phyloP scores from a whole-genome alignment of 2,113 vertebrate species.

The Oreotrochilus melanogaster region DNA sequence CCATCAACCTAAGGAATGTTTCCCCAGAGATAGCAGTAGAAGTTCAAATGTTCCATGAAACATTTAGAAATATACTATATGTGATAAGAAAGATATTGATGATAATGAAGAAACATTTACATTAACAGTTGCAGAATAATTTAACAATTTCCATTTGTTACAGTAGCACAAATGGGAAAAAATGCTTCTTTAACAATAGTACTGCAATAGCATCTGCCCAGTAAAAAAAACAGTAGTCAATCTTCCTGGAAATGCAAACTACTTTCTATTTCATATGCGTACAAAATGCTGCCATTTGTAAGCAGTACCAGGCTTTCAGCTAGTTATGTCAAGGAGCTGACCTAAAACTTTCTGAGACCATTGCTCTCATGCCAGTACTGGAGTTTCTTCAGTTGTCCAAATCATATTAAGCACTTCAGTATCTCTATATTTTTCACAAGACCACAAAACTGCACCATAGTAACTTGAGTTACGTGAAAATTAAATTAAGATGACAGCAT shows the following conservation, averaged over 20 bases:
- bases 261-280: background rate
- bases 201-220: background rate
- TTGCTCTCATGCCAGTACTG: background rate
- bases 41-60: background rate
- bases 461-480: background rate
- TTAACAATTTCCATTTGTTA: slow-evolving; percentile 1
- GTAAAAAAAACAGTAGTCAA: background rate
- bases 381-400: background rate
- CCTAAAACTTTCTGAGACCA: background rate
- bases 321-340: background rate
- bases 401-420: background rate
- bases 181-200: background rate
- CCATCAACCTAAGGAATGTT: background rate
- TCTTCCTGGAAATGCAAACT: background rate
- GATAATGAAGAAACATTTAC: background rate
- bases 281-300: background rate
- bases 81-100: background rate
- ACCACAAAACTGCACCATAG: background rate
- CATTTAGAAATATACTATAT: background rate
- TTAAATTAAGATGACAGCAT: background rate
- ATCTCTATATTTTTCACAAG: background rate
- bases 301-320: background rate
- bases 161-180: background rate
- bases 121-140: background rate
- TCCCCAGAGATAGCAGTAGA: background rate